Conservation (phyloP, 1,140 invertebrate species). For the Caerostris extrusa region DNA sequence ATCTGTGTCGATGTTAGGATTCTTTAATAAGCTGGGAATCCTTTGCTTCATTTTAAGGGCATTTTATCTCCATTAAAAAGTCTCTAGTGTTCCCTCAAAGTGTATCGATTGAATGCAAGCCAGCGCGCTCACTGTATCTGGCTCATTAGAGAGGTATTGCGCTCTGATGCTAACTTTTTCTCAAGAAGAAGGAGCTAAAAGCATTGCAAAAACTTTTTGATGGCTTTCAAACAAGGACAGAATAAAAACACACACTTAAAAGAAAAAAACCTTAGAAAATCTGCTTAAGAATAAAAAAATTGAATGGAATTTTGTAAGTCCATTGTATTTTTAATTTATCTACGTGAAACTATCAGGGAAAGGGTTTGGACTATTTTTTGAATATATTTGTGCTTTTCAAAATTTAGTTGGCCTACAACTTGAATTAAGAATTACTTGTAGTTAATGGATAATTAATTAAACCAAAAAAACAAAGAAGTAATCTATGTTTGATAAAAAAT, state of each 20-base stretch:
- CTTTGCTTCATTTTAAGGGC: conserved; percentile 45
- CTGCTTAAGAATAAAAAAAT: too few relatives aligned
- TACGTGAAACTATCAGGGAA: too few relatives aligned
- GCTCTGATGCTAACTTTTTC: background rate
- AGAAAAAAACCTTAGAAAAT: background rate
- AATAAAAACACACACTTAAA: background rate
- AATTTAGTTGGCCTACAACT: too few relatives aligned
- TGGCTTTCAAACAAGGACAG: background rate
- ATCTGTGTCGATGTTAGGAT: background rate
- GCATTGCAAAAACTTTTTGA: conserved; percentile 41
- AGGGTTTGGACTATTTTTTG: too few relatives aligned
- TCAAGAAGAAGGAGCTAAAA: background rate
- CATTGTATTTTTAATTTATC: background rate
- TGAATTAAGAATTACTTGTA: too few relatives aligned
- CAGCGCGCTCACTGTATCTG: conserved; percentile 3
- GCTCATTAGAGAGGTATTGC: conserved; percentile 58
- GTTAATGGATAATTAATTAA: too few relatives aligned
- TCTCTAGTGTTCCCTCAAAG: conserved; percentile 16
- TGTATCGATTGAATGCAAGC: conserved; percentile 37
- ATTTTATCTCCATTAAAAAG: conserved; percentile 60
- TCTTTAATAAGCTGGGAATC: conserved; percentile 30
- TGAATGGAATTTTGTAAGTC: background rate
- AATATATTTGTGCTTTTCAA: too few relatives aligned
- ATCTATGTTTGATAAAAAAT: too few relatives aligned
- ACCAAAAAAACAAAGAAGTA: too few relatives aligned